These are phyloP conservation scores for Pionites leucogaster DNA, from an alignment of 2,113 vertebrate species.

Conservation along the genomic window DNA sequence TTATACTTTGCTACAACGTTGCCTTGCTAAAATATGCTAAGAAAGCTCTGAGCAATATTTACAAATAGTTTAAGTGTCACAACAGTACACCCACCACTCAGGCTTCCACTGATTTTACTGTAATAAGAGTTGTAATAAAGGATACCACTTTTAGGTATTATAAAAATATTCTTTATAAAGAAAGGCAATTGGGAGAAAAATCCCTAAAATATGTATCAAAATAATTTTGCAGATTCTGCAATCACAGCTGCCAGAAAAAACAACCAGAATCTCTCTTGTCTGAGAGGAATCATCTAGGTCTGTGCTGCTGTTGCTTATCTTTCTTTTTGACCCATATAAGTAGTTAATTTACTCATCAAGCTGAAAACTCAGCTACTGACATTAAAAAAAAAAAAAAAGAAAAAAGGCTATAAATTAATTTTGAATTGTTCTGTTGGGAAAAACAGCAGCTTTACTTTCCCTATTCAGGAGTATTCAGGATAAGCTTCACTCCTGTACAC, in stretches of 20 bases:
- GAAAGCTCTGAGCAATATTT: slow-evolving; percentile 79
- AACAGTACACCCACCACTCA: slow-evolving; percentile 76
- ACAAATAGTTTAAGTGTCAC: slow-evolving; percentile 80
- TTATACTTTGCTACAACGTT: slow-evolving; percentile 74
- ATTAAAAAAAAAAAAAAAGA: not conserved
- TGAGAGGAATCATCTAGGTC: not conserved
- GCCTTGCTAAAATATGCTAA: slow-evolving; percentile 73
- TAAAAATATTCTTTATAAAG: slow-evolving; percentile 47
- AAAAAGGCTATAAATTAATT: not conserved
- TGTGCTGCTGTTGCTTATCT: not conserved
- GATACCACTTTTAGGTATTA: slow-evolving; percentile 64
- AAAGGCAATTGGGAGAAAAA: slow-evolving; percentile 47
- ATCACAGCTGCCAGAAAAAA: slow-evolving; percentile 53
- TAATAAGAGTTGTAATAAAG: slow-evolving; percentile 68
- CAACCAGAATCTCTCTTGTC: slow-evolving; percentile 6
- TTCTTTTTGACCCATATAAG: not conserved
- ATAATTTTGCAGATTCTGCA: slow-evolving; percentile 38
- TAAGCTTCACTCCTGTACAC: not conserved
- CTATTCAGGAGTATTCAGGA: not conserved
- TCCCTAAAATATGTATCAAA: slow-evolving; percentile 63
- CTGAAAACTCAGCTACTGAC: slow-evolving; percentile 6
- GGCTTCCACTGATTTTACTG: slow-evolving; percentile 52
- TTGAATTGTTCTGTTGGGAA: not conserved
- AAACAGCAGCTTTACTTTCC: not conserved
- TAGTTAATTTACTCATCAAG: slow-evolving; percentile 39